A percentile compares a stretch with the other conserved stretches of the same genome.
phyloP scores from a whole-genome alignment of 35 echinoderm and acorn worm species.

The Heliocidaris erythrogramma region DNA sequence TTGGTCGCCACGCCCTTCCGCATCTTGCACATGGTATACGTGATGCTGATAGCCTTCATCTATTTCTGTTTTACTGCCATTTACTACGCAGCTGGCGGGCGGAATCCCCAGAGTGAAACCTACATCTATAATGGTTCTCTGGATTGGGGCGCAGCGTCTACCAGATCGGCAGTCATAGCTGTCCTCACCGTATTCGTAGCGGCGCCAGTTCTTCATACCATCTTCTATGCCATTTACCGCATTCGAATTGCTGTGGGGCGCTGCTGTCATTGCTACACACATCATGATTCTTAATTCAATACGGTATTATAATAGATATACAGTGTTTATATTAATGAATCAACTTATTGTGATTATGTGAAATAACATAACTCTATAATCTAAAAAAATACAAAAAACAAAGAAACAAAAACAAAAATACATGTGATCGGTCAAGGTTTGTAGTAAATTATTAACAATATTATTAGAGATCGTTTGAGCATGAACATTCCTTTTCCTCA shows the following conservation, averaged over 20 bases:
- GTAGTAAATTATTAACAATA: too few species aligned
- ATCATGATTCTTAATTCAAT: not conserved
- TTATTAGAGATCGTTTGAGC: too few species aligned
- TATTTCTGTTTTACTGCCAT: constrained; percentile 83
- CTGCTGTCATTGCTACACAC: constrained; percentile 51
- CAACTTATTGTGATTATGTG: too few species aligned
- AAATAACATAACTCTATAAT: too few species aligned
- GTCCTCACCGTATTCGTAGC: constrained; percentile 61
- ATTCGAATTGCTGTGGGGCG: constrained; percentile 45
- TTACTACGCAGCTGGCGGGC: constrained; percentile 75
- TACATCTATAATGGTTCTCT: constrained; percentile 59
- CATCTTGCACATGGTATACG: constrained; percentile 71
- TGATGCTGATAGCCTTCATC: constrained; percentile 30
- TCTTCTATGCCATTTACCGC: constrained; percentile 67
- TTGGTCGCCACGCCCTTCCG: constrained; percentile 72
- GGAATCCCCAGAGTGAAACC: constrained; percentile 64
- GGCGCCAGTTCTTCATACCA: constrained; percentile 59
- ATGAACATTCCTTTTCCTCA: too few species aligned
- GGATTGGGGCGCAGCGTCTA: constrained; percentile 60
- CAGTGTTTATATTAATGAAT: too few species aligned
- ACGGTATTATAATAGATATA: too few species aligned
- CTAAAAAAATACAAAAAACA: too few species aligned
- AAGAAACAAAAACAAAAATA: too few species aligned
- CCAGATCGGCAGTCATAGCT: constrained; percentile 29
- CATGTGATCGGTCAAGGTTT: too few species aligned